Percentiles rank a stretch among this genome's conserved stretches.
These are phyloP conservation scores for Sarotherodon lohbergeri DNA, from an alignment of 2,113 vertebrate genomes.

Conservation along the genomic window DNA sequence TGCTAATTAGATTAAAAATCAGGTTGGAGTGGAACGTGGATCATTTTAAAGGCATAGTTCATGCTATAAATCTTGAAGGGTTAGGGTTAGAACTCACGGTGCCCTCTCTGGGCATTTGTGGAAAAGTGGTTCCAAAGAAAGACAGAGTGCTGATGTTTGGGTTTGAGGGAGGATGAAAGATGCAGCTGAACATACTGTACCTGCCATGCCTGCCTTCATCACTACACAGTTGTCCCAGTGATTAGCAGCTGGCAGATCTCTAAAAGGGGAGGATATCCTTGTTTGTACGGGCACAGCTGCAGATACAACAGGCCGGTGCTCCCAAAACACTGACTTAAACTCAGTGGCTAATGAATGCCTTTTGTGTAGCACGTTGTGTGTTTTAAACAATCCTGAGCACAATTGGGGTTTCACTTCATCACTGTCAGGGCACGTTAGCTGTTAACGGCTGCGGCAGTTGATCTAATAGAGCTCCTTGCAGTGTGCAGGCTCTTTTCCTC, in stretches of 20 bases:
- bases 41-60: background rate
- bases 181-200: background rate
- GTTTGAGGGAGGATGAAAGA: background rate
- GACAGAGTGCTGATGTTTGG: background rate
- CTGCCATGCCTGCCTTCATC: background rate
- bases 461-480: constrained; percentile 43
- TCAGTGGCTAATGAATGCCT: background rate
- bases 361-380: constrained; percentile 4
- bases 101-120: background rate
- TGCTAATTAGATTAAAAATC: constrained; percentile 31
- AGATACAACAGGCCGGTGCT: constrained; percentile 1
- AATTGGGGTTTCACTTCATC: constrained; percentile 26
- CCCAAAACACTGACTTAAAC: background rate
- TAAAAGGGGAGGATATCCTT: constrained; percentile 27
- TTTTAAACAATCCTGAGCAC: constrained; percentile 18
- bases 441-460: background rate
- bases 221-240: background rate
- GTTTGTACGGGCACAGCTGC: constrained; percentile 21
- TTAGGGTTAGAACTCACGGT: background rate
- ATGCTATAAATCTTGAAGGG: background rate
- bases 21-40: constrained; percentile 7
- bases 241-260: constrained; percentile 10
- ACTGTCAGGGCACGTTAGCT: constrained; percentile 41
- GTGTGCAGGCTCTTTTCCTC: constrained; percentile 5
- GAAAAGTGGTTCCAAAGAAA: background rate